Evolutionary conservation across 2,113 vertebrate genomes (phyloP), one percentile per base, ranked within the genome.

Genomic region (Collichthys lucidus): DNA sequence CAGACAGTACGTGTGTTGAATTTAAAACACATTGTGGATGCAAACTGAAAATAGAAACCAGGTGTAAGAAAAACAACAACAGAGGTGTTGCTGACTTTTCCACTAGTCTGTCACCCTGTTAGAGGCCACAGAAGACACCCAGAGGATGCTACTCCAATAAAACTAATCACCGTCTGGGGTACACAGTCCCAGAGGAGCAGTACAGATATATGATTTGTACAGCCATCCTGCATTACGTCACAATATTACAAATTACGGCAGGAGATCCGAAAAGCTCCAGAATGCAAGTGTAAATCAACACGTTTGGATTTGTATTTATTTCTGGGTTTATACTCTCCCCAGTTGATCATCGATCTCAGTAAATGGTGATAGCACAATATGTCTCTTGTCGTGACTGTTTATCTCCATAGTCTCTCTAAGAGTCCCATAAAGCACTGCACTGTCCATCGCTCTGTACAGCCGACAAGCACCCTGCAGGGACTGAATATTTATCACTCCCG

Each of bases 401-500:
- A 62, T 85, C 74, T 89, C 80, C 63, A 63, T 5, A 61, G 59
- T 64, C 66, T 76, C 76, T 70, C 67, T 49, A 26, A 71, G 88
- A 77, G 80, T 55, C 56, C 60, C 80, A 91, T 89, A 85, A 90
- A 90, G 84, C 75, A 66, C 10, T 11, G 61, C 77, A 60, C 72
- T 88, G 88, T 86, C 85, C 55, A 46, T 76, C 46, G 60, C 49
- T 52, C 56, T 17, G 76, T 80, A 74, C 89, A 85, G 82, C 79
- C 35, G 63, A 79, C 68, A 59, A 74, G 82, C 82, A 66, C 84
- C 89, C 89, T 82, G 86, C 73, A n/a, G 80, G 66, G 90, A 67
- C 56, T 4, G 31, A 42, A 61, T 90, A 90, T 91, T 92, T 89
- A 94, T 89, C 82, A 57, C 85, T 82, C 90, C 82, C 86, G 12